Percentiles rank a stretch among this genome's conserved stretches.
Conservation (phyloP, 1,140 invertebrate species). For the Drosophila guanche region DNA sequence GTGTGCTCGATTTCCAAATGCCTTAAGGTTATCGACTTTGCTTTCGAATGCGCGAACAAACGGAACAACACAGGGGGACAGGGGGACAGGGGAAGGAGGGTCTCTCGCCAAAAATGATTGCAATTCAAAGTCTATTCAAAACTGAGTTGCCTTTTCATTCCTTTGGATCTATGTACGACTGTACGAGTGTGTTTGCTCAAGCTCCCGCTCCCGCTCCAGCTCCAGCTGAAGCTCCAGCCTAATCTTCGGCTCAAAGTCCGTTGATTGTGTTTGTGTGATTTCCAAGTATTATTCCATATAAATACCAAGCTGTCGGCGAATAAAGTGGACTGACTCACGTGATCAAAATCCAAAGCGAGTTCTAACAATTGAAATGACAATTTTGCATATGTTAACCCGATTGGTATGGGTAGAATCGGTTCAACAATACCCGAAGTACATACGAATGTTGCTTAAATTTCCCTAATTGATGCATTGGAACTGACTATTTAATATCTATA, state of each 20-base stretch:
- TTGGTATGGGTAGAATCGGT: neutral
- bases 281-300: constrained; percentile 30
- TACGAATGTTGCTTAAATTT: neutral
- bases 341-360: constrained; percentile 43
- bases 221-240: neutral
- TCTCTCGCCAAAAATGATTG: constrained; percentile 19
- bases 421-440: neutral
- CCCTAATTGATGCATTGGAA: constrained; percentile 28
- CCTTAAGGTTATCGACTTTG: constrained; percentile 62
- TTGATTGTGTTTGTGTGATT: constrained; percentile 12
- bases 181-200: constrained; percentile 6
- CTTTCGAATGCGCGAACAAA: constrained; percentile 49
- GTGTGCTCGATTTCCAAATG: constrained; percentile 43
- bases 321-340: constrained; percentile 43
- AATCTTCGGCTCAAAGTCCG: constrained; percentile 50
- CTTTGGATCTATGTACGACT: neutral
- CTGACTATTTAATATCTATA: constrained; percentile 5
- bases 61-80: neutral
- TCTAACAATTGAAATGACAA: constrained; percentile 37
- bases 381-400: constrained; percentile 16
- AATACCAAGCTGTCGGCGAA: constrained; percentile 36
- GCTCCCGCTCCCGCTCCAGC: neutral
- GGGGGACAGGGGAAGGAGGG: constrained; percentile 10
- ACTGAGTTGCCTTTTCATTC: neutral
- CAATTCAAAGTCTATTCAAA: constrained; percentile 12